These are phyloP conservation scores for Macropis europaea DNA, from an alignment of 2,888 invertebrate species.

Conservation along the genomic window DNA sequence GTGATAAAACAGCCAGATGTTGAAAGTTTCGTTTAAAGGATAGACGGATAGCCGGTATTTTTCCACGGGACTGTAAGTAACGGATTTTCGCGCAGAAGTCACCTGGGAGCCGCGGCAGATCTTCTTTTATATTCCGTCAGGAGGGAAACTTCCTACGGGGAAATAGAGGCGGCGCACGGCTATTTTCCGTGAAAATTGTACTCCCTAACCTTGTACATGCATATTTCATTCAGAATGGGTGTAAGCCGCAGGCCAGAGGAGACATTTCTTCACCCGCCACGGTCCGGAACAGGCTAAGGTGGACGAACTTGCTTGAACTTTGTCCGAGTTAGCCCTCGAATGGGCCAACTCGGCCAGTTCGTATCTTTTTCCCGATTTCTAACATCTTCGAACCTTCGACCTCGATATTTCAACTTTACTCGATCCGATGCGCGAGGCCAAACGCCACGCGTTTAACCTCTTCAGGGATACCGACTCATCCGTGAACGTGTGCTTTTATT, in stretches of 20 bases:
- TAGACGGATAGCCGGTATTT: conserved; percentile 3
- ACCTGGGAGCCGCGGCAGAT: conserved; percentile 9
- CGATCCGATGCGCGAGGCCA: conserved; percentile 5
- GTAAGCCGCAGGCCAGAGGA: conserved; percentile 65
- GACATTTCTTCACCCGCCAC: conserved; percentile 56
- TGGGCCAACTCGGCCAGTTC: background rate
- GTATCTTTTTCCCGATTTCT: conserved; percentile 8
- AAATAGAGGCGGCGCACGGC: conserved; percentile 31
- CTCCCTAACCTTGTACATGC: conserved; percentile 72
- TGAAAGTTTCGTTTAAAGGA: background rate
- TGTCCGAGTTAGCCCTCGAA: conserved; percentile 56
- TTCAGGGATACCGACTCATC: too few relatives aligned
- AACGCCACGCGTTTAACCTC: conserved; percentile 1
- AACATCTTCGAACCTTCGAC: conserved; percentile 19
- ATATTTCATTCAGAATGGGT: conserved; percentile 72
- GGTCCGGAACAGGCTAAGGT: conserved; percentile 46
- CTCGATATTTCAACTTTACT: conserved; percentile 31
- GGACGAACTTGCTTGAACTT: conserved; percentile 69
- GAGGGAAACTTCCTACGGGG: conserved; percentile 46
- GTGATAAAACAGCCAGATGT: background rate
- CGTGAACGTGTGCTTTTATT: too few relatives aligned
- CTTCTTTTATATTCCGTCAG: conserved; percentile 43
- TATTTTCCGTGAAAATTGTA: conserved; percentile 73
- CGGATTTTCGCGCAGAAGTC: conserved; percentile 39
- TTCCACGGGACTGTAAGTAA: background rate